Base-by-base conservation (phyloP, 2,888 invertebrate genomes). In the Calephelis perditalis region DNA sequence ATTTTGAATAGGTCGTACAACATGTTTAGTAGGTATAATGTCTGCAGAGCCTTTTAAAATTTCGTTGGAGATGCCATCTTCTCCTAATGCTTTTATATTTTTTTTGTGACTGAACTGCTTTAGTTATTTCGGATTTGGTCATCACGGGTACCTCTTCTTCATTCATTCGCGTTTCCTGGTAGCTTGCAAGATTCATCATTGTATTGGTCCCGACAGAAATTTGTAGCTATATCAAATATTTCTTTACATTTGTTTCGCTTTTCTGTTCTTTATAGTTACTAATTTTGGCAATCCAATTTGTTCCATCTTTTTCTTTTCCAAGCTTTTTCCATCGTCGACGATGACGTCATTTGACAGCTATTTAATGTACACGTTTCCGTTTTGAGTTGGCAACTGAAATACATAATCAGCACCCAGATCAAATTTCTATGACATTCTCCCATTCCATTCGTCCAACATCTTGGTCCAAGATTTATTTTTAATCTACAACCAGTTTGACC, bases 1-100 rank as follows among this genome's bases (percentile, higher is more conserved):
- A n/a, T n/a, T 46, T 70, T 69, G 44, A 66, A 70, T 61, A 68
- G 26, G 9, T 58, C 12, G 44, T 57, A 59, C 0, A 66, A n/a
- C 7, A 55, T 59, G 47, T 43, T 52, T 9, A 43, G 11, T 35
- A 15, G 15, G 15, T 15, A 63, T 57, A n/a, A 37, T 44, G 26
- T 65, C 56, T 43, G 36, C 56, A 26, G 56, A n/a, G 26, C 59
- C 61, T 44, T 59, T 62, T 36, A 65, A 45, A 1, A 64, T 36
- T 63, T 67, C 65, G 47, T 65, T 64, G 7, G 63, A 61, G 7
- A 65, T 65, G 47, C 59, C 57, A 35, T 67, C 65, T 15, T 54
- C 47, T 15, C 58, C 60, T 35, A 37, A 7, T 37, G 57, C 37
- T 59, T 59, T 64, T 12, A 43, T 52, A 40, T 44, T 52, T 62